These are phyloP conservation scores for Copsychus sechellarum DNA, from an alignment of 2,113 vertebrate species.

Conservation along the genomic window DNA sequence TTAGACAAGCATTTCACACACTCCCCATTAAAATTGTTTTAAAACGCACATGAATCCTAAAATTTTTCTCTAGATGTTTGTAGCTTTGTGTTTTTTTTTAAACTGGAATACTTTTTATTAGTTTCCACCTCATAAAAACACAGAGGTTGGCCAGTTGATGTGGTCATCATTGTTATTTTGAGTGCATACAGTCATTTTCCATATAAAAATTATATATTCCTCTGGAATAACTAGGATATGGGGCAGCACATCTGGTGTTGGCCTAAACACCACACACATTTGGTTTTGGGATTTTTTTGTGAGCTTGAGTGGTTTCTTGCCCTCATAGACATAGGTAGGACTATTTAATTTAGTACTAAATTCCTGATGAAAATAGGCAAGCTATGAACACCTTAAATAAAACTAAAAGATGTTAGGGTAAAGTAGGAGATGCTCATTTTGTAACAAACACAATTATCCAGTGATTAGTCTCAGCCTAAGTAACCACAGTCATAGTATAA, in stretches of 20 bases:
- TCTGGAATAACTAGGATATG: not conserved
- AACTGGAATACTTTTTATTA: not conserved
- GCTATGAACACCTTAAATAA: not conserved
- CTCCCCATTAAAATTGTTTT: rapidly evolving
- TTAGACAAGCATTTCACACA: not conserved
- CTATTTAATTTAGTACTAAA: not conserved
- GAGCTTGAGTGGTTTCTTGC: not conserved
- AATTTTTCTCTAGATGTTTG: not conserved
- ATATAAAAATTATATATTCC: not conserved
- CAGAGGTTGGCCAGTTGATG: not conserved
- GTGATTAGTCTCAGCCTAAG: not conserved
- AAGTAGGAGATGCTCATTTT: not conserved
- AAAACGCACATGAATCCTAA: not conserved
- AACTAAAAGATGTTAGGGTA: not conserved
- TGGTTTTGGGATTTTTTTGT: not conserved
- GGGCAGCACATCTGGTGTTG: not conserved
- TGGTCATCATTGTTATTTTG: not conserved
- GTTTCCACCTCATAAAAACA: not conserved
- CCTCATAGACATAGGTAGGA: not conserved
- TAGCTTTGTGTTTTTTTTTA: not conserved
- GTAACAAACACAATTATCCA: not conserved
- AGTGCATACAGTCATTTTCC: not conserved
- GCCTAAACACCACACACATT: not conserved
- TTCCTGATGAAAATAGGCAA: not conserved
- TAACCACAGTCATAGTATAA: not conserved